These are phyloP conservation scores for Vicugna pacos DNA, from an alignment of 2,113 vertebrate genomes.

Conservation along the genomic window DNA sequence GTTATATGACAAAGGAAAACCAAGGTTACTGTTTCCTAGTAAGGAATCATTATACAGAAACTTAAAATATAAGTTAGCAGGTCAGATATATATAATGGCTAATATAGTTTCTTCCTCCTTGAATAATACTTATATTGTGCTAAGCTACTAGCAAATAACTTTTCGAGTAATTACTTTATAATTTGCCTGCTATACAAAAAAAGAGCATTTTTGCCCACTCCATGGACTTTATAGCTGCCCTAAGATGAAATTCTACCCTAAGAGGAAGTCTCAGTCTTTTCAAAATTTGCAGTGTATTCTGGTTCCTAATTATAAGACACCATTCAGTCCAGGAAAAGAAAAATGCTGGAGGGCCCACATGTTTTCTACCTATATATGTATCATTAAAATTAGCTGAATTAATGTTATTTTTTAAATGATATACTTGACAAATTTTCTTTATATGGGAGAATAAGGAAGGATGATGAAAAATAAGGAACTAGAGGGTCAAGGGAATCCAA, in stretches of 20 bases:
- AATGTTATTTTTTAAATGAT: not conserved
- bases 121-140: not conserved
- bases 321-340: not conserved
- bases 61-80: not conserved
- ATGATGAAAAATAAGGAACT: not conserved
- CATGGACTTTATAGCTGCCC: not conserved
- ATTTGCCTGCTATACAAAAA: conserved; percentile 34
- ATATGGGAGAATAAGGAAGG: not conserved
- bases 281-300: conserved; percentile 17
- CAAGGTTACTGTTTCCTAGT: not conserved
- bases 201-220: not conserved
- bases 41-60: not conserved
- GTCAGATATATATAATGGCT: not conserved
- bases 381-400: not conserved
- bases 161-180: not conserved
- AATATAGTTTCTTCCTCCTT: not conserved
- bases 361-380: not conserved
- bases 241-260: not conserved
- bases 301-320: not conserved
- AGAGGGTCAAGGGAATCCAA: not conserved
- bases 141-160: not conserved
- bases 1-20: not conserved
- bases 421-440: conserved; percentile 5
- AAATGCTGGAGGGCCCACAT: not conserved
- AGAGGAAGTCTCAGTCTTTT: not conserved